Conservation (phyloP, 2,888 invertebrate genomes). For the Byasa hedistus region DNA sequence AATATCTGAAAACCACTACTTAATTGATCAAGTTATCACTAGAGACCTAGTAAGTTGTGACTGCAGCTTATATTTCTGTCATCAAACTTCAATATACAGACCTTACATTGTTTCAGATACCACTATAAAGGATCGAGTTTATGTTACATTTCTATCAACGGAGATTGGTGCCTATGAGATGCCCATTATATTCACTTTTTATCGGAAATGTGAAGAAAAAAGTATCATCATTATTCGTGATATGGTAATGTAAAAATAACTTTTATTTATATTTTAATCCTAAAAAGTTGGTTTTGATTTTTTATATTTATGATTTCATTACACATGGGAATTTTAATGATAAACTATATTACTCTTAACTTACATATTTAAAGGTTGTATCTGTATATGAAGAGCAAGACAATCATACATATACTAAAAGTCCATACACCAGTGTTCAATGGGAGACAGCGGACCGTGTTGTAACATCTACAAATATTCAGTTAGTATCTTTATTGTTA, state of each 20-base stretch:
- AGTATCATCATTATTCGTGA: slow-evolving; percentile 61
- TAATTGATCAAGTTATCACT: too few relatives aligned
- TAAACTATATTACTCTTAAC: background rate
- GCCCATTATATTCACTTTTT: slow-evolving; percentile 69
- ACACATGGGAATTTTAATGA: background rate
- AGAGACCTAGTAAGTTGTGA: too few relatives aligned
- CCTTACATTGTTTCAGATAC: slow-evolving; percentile 5
- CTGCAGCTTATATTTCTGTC: too few relatives aligned
- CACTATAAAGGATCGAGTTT: slow-evolving; percentile 15
- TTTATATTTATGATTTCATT: background rate
- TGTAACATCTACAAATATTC: slow-evolving; percentile 38
- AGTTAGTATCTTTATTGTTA: slow-evolving; percentile 40
- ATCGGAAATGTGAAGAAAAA: slow-evolving; percentile 44
- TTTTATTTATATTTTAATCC: background rate
- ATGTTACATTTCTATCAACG: slow-evolving; percentile 30
- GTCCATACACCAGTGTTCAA: slow-evolving; percentile 46
- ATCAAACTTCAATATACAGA: too few relatives aligned
- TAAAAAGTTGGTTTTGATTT: background rate
- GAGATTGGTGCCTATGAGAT: slow-evolving; percentile 68
- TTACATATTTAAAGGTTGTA: slow-evolving; percentile 46
- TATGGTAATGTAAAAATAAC: slow-evolving; percentile 52
- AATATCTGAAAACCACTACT: background rate
- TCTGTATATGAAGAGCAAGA: slow-evolving; percentile 50
- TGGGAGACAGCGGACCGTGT: slow-evolving; percentile 39
- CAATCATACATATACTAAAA: slow-evolving; percentile 38